A percentile compares a stretch with the other conserved stretches of the same genome.
Conservation (phyloP, 2,113 vertebrate genomes). For the Murina feae region DNA sequence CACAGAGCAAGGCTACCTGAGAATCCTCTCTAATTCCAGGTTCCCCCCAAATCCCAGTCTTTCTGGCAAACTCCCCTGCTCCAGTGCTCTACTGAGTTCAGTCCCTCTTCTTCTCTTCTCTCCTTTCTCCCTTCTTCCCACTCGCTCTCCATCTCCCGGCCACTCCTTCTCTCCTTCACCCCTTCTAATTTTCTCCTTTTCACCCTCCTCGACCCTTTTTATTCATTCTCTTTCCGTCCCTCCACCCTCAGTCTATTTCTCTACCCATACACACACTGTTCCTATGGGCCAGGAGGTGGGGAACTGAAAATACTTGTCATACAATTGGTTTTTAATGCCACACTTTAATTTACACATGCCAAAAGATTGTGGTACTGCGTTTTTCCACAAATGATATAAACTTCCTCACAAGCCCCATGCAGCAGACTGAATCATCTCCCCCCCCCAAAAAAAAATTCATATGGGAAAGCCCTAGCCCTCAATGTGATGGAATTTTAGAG, state of each 20-base stretch:
- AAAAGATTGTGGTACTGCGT: neutral
- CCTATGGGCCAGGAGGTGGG: neutral
- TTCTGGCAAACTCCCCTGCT: neutral
- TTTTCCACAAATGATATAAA: neutral
- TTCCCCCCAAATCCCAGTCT: neutral
- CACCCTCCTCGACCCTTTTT: neutral
- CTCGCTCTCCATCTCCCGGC: neutral
- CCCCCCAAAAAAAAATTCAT: neutral
- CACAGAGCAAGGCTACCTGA: neutral
- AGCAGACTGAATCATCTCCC: neutral
- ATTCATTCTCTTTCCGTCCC: neutral
- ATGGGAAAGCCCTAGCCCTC: neutral
- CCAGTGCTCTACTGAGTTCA: neutral
- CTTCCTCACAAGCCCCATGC: neutral
- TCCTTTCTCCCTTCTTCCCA: neutral
- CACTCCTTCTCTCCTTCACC: neutral
- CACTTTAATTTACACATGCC: neutral
- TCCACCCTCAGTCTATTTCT: neutral
- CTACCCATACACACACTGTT: neutral
- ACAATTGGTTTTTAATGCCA: neutral
- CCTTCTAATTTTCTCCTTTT: neutral
- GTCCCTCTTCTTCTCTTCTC: neutral
- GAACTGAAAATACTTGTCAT: neutral
- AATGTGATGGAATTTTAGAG: neutral
- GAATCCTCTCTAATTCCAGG: neutral